phyloP scores from a whole-genome alignment of 2,797 vertebrate species.

The Malurus leucopterus region DNA sequence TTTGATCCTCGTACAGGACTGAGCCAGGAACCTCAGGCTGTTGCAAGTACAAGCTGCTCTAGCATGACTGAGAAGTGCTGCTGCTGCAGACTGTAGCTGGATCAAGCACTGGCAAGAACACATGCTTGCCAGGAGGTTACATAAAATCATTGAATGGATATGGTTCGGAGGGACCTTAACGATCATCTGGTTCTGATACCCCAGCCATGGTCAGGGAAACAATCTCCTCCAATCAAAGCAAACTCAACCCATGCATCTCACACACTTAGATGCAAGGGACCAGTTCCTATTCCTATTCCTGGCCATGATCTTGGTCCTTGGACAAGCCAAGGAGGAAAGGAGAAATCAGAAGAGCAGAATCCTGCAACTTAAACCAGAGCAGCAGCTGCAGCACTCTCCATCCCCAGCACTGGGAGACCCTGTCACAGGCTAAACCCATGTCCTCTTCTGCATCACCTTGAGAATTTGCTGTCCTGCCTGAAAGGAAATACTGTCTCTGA shows the following conservation, averaged over 20 bases:
- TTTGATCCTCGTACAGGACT: neutral
- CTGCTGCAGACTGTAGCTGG: neutral
- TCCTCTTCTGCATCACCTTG: neutral
- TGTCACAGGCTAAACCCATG: rapidly evolving
- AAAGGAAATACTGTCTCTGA: neutral
- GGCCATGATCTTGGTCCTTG: neutral
- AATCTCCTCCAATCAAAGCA: neutral
- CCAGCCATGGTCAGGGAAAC: neutral
- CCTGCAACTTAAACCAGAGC: neutral
- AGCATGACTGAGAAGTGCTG: neutral
- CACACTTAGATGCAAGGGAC: rapidly evolving
- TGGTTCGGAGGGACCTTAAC: neutral
- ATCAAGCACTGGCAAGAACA: neutral
- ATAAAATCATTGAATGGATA: neutral
- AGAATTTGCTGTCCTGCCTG: neutral
- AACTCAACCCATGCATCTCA: neutral
- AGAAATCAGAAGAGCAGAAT: neutral
- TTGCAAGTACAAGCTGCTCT: neutral
- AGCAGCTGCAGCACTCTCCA: neutral
- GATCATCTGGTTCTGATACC: rapidly evolving
- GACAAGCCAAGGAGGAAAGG: neutral
- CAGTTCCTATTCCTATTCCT: neutral
- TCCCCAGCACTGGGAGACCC: neutral
- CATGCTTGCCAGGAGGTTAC: neutral
- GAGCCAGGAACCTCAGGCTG: neutral